These are phyloP conservation scores for Escarpia spicata DNA, from an alignment of 2,888 invertebrate species.

Conservation along the genomic window DNA sequence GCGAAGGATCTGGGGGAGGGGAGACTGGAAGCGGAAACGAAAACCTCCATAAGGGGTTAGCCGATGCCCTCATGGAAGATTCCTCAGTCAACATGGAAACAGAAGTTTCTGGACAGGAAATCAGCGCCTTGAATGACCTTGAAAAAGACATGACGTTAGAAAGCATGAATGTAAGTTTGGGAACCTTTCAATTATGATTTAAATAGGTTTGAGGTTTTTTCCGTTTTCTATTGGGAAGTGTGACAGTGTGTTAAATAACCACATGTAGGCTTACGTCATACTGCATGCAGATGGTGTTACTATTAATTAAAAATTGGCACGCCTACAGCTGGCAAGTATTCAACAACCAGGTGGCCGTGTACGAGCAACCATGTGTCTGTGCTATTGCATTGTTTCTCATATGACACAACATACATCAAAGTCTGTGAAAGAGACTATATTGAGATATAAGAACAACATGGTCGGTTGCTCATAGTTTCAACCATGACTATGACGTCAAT, in stretches of 20 bases:
- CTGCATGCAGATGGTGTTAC: no score
- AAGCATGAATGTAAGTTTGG: constrained; percentile 51
- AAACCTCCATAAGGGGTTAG: constrained; percentile 42
- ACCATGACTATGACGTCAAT: background rate
- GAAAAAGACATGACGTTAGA: constrained; percentile 52
- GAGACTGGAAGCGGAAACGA: background rate
- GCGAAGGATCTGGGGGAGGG: background rate
- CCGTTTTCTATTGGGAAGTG: no score
- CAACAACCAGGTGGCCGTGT: no score
- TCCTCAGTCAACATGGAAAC: constrained; percentile 48
- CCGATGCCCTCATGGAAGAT: constrained; percentile 45
- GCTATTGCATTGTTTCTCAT: no score
- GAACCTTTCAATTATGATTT: background rate
- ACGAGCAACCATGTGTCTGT: no score
- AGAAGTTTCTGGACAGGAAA: constrained; percentile 56
- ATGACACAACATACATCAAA: no score
- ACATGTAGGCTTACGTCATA: no score
- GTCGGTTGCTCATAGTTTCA: background rate
- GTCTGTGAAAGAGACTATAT: no score
- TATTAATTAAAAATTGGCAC: no score
- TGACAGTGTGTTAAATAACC: no score
- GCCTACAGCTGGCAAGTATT: no score
- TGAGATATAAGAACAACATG: background rate
- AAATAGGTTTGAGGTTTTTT: no score
- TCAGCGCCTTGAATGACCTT: constrained; percentile 48